Percentiles rank a stretch among this genome's conserved stretches.
phyloP scores from a whole-genome alignment of 2,113 vertebrate genomes.

The Pyxicephalus adspersus region DNA sequence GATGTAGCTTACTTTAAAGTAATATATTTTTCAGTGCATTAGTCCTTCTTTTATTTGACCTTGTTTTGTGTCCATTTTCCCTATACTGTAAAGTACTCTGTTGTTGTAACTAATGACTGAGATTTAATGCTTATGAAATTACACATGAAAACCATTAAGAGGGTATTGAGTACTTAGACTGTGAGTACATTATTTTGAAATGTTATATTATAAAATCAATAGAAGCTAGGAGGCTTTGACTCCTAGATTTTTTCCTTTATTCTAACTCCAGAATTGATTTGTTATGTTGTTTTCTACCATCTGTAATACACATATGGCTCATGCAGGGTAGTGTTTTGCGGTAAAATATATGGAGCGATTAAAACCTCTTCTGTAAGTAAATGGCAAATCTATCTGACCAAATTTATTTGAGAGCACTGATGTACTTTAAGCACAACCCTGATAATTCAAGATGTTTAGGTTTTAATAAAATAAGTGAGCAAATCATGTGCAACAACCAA shows the following conservation, averaged over 20 bases:
- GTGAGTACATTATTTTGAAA: constrained; percentile 32
- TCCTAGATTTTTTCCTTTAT: neutral
- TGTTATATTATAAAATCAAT: constrained; percentile 34
- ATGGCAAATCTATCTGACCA: constrained; percentile 32
- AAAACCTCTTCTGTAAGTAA: constrained; percentile 27
- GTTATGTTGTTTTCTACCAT: constrained; percentile 28
- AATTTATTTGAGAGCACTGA: constrained; percentile 1
- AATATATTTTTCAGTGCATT: constrained; percentile 24
- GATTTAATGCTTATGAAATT: constrained; percentile 31
- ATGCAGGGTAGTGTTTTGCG: constrained; percentile 17
- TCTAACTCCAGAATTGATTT: constrained; percentile 17
- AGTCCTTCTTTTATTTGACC: constrained; percentile 12
- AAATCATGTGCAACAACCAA: neutral
- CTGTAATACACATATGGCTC: neutral
- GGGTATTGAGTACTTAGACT: constrained; percentile 32
- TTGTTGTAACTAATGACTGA: constrained; percentile 17
- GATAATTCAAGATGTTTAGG: neutral
- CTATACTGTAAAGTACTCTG: constrained; percentile 8
- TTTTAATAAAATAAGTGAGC: neutral
- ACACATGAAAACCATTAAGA: constrained; percentile 14
- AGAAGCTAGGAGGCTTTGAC: neutral
- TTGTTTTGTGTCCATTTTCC: constrained; percentile 19
- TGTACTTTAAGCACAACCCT: neutral
- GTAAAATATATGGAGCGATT: constrained; percentile 28
- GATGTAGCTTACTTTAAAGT: too few relatives aligned